Evolutionary conservation across 2,888 invertebrate genomes (phyloP), one percentile per base, ranked within the genome.

Genomic region (Nomada ferruginata): DNA sequence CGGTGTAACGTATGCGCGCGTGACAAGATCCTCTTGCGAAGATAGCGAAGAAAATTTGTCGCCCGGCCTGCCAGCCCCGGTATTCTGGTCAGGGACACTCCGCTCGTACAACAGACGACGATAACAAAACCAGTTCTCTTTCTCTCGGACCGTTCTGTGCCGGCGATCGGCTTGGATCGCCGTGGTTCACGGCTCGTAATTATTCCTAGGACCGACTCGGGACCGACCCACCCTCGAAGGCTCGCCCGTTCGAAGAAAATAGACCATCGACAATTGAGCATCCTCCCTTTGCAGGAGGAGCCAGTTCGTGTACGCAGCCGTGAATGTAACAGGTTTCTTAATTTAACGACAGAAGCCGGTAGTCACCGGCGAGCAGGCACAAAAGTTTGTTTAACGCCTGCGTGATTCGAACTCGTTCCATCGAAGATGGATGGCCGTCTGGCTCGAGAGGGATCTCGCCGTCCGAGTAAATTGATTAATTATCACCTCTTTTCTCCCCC

Each of bases 11-110:
- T 85, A 82, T 87, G 80, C 82, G 79, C 79, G 84, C 88, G 85
- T 86, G 90, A 89, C 89, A 87, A 89, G 88, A 90, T 89, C 84
- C 86, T 89, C 87, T 80, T 79, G 83, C 70, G 78, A 88, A 89
- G 89, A 90, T 90, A 90, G 82, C 82, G 73, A 78, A 80, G 89
- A 89, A 89, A 90, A 90, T 90, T 90, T 89, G 90, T 90, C 89
- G 88, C 79, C 83, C 72, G 81, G 75, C 75, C 82, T 81, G 83
- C 84, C 84, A 86, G 83, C 79, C 79, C 79, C 66, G 83, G 82
- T 86, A 88, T 88, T 88, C 88, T 88, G 90, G 89, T 89, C 89
- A 90, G 89, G 89, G 89, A 90, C 85, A 85, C 85, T 68, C 73
- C 42, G 82, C n/a, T 81, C 18, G 64, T 75, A 82, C 80, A 82